Evolutionary conservation across 23 tunicate genomes (phyloP), one percentile per base, ranked within the genome.

Genomic region (Diplosoma virens): DNA sequence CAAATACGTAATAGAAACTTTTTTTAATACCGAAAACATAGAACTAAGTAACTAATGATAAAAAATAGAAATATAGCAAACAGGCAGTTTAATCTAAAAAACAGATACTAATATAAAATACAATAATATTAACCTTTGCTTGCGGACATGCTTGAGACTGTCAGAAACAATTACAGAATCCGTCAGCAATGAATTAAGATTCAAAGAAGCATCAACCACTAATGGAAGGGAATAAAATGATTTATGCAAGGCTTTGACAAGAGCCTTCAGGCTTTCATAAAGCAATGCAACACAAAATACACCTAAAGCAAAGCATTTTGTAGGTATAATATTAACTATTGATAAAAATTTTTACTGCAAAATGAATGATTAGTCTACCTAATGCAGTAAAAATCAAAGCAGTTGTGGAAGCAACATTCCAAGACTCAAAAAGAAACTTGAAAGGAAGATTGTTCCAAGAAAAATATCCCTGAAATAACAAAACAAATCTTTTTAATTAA

Each of bases 361-460:
- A 7, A 25, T 5, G 36, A 65, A 41, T 7, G 7, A 25, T 25
- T 28, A 14, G 2, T 36, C 4, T 53, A 80, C 84, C 67, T 25
- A 80, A 14, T 2, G 52, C 70, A 1, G 84, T 80, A 25, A 80
- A 80, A 0, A 54, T 1, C 35, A 80, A 29, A 23, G 67, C 56
- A 33, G 67, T 68, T 32, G 47, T 27, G 7, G 84, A 23, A 46
- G 68, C 0, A 33, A 80, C 67, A 2, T 55, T 34, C 84, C 84
- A 80, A 22, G 48, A 37, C 5, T 68, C 31, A 68, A 80, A 80
- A 7, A 80, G 47, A 67, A 80, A 80, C 1, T 54, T 21, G 25
- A 80, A 33, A 1, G 84, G 84, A 32, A 52, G 11, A 54, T 67
- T 80, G 55, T 67, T 47, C 84, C 75, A 80, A 1, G 77, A 53